Base-by-base conservation (phyloP, 2,797 vertebrate species). In the Oreortyx pictus region DNA sequence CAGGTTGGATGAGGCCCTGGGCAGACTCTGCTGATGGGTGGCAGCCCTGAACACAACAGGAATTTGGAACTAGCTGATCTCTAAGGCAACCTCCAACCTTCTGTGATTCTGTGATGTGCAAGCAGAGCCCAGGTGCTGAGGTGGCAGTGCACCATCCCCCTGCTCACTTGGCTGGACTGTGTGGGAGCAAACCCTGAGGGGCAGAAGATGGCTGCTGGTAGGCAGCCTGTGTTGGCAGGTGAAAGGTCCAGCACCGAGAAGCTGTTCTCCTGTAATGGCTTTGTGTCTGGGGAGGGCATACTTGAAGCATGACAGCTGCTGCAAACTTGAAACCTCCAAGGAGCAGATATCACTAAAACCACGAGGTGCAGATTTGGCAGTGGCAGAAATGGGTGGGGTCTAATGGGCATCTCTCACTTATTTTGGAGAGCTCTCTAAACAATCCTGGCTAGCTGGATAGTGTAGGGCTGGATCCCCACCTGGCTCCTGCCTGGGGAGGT, bases 111-210 rank as follows among this genome's bases (percentile, higher is more conserved):
- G 16, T 29, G 50, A 80, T 67, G 74, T 39, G 11, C 0, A 5
- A 70, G 70, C 79, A 79, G 66, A 68, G 39, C 24, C 20, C 41
- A 41, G 17, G n/a, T 62, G 20, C 94, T 86, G 52, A 66, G 43
- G 73, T 79, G 87, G 52, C 92, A 94, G 83, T 41, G 31, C 37
- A 20, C 72, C 91, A 92, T 79, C 37, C 29, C 64, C 44, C 85
- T 7, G 17, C 43, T 33, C 6, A 25, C 70, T 93, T 78, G 76
- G 46, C 43, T 91, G 88, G 72, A 76, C 77, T 70, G 70, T 72
- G 66, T 56, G 41, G 70, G 78, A 86, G 47, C 0, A 17, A 89
- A 54, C 47, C 62, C 75, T 86, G 57, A 47, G 20, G 33, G 52
- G 54, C 24, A 18, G 24, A 46, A 80, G 22, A 4, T 37, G 66